These are phyloP conservation scores for Pongo abelii DNA, from an alignment of 2,113 vertebrate genomes.

Conservation along the genomic window DNA sequence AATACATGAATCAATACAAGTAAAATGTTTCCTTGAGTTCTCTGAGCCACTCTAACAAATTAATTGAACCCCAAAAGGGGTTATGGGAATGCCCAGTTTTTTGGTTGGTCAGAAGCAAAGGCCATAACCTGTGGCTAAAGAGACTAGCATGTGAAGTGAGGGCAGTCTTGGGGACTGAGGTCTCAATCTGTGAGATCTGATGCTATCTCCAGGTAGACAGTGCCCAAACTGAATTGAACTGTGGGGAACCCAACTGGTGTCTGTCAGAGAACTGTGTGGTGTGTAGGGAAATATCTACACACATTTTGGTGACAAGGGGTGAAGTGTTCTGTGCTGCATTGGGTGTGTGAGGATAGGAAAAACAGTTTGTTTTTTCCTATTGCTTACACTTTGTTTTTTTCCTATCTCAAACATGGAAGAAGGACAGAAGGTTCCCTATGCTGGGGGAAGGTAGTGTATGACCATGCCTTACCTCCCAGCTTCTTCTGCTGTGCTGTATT, in stretches of 20 bases:
- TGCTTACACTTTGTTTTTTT: too few relatives aligned
- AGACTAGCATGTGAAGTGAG: background rate
- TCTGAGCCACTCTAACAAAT: background rate
- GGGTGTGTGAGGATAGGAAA: background rate
- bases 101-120: background rate
- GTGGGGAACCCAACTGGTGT: background rate
- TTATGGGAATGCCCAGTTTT: background rate
- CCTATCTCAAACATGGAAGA: background rate
- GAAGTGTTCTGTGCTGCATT: background rate
- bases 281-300: background rate
- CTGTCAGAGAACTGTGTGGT: background rate
- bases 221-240: background rate
- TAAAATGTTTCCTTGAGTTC: background rate
- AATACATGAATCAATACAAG: background rate
- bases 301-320: background rate
- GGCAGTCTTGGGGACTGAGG: background rate
- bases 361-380: background rate
- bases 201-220: too few relatives aligned
- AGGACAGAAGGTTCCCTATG: background rate
- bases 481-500: background rate
- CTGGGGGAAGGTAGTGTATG: fast-evolving
- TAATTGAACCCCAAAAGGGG: background rate
- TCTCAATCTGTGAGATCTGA: background rate
- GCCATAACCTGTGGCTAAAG: background rate
- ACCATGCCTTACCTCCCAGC: background rate